Evolutionary conservation across 2,113 vertebrate genomes (phyloP).

Genomic region (Pseudopodoces humilis): DNA sequence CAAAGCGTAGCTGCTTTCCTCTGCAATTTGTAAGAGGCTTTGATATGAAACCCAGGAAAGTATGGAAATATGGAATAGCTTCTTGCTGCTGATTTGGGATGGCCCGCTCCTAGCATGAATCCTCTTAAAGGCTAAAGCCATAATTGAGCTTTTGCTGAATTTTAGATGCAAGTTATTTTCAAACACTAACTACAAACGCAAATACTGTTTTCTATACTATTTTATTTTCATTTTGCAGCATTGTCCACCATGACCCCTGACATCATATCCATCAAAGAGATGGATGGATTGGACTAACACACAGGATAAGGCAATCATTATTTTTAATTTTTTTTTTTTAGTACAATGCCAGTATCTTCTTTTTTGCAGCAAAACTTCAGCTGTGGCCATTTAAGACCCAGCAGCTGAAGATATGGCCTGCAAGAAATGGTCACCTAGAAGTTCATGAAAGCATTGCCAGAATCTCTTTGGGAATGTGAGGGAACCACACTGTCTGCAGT

Average conservation of each 20-base stretch:
- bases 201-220: neutral
- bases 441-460: neutral
- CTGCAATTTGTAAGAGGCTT: neutral
- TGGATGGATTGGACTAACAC: neutral
- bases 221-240: neutral
- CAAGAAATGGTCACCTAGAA: slow-evolving; percentile 2
- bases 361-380: neutral
- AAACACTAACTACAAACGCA: neutral
- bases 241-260: neutral
- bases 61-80: neutral
- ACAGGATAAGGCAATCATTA: neutral
- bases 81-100: neutral
- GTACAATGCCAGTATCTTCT: neutral
- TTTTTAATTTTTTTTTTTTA: neutral
- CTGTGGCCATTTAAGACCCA: neutral
- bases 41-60: neutral
- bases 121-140: neutral
- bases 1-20: neutral
- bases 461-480: neutral
- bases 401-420: neutral
- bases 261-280: accelerated
- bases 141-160: neutral
- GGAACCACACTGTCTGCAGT: neutral
- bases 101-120: neutral
- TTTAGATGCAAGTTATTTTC: neutral